Base-by-base conservation (phyloP, 2,113 vertebrate genomes). In the Aix galericulata region DNA sequence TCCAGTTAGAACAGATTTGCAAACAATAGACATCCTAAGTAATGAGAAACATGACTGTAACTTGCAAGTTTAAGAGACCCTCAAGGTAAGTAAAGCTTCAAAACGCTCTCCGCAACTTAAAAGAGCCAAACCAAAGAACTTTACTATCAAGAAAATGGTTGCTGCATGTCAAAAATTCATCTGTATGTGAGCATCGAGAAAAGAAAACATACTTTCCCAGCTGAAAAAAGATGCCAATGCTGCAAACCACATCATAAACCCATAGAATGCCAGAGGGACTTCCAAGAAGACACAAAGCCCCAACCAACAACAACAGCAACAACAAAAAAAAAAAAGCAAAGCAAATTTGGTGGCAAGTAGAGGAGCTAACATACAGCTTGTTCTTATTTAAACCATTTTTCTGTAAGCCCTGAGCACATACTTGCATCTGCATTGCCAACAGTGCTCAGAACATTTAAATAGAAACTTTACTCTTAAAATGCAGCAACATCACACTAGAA, bases 41-140 rank as follows among this genome's bases (percentile, higher is more conserved):
- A 93, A 93, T 72, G 78, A 94, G 90, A 94, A 97, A 94, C 95
- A 97, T 72, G 59, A 86, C 72, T 44, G 40, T 17, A 93, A 86
- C 80, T 86, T 74, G 23, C 8, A 86, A 96, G 77, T 80, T 68
- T 78, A 69, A 77, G 82, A 63, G 52, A 76, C 68, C 27, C 20
- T 71, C 78, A 84, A 90, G 89, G 81, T 96, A 94, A 91, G 34
- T 89, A 83, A 14, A 77, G 50, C 16, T 46, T 16, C 0, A 2
- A 86, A 80, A 76, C 1, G 1, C 17, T 46, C 36, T 80, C 56
- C 38, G 44, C 73, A 73, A 84, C 56, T 9, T 25, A 5, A 3
- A 79, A 68, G 2, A 91, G 26, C 27, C 69, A 78, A 81, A 78
- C 20, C 42, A 72, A 53, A 0, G 1, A 27, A 60, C 8, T 79